phyloP scores from a whole-genome alignment of 2,113 vertebrate species.

The Limnothrissa miodon region DNA sequence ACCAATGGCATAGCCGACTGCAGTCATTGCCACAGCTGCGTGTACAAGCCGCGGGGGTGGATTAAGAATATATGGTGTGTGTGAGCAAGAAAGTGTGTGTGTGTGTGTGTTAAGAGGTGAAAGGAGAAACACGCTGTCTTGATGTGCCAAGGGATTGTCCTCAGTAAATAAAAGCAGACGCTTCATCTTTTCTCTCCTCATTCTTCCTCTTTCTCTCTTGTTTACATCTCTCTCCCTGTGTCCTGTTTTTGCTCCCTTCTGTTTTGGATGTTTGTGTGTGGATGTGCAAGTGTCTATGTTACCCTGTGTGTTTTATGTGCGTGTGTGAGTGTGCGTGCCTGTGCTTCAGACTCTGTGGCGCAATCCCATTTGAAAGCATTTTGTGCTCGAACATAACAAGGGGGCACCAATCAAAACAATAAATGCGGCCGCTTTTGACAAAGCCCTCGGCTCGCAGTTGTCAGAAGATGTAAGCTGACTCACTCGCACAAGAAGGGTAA shows the following conservation, averaged over 20 bases:
- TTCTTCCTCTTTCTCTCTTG: background rate
- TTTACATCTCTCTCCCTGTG: constrained; percentile 24
- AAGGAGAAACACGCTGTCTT: constrained; percentile 41
- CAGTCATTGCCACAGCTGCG: constrained; percentile 59
- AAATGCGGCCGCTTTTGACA: constrained; percentile 71
- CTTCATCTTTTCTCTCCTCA: constrained; percentile 21
- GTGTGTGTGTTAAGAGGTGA: background rate
- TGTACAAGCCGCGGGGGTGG: background rate
- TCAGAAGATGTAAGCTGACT: constrained; percentile 71
- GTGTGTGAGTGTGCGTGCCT: constrained; percentile 23
- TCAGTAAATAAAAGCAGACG: constrained; percentile 70
- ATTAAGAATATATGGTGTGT: background rate
- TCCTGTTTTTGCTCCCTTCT: background rate
- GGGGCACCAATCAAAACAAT: constrained; percentile 66
- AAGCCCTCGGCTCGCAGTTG: constrained; percentile 66
- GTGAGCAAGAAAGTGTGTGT: background rate
- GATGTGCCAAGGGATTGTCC: constrained; percentile 64
- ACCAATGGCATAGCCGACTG: constrained; percentile 50
- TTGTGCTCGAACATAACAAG: constrained; percentile 65
- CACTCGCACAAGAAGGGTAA: constrained; percentile 71
- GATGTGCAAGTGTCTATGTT: constrained; percentile 52
- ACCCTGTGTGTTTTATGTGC: background rate
- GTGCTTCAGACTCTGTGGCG: constrained; percentile 59
- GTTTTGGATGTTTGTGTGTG: constrained; percentile 53
- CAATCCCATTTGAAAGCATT: constrained; percentile 70